These are phyloP conservation scores for Mionectes olivaceus DNA, from an alignment of 2,797 vertebrate species.

Conservation along the genomic window DNA sequence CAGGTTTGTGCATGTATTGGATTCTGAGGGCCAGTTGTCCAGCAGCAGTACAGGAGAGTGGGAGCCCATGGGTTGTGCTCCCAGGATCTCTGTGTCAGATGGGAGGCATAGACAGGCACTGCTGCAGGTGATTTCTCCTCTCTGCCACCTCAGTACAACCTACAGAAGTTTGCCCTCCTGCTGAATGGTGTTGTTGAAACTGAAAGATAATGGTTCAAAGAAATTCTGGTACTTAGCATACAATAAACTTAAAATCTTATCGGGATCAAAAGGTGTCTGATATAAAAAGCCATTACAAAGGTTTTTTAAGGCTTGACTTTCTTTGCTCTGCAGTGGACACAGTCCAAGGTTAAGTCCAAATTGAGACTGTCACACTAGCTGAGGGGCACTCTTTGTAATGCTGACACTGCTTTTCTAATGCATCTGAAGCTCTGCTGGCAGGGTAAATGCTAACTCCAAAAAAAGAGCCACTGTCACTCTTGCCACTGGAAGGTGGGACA, in stretches of 20 bases:
- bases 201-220: neutral
- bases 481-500: fast-evolving
- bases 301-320: neutral
- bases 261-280: neutral
- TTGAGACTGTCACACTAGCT: neutral
- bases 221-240: neutral
- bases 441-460: neutral
- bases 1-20: neutral
- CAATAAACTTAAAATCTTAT: neutral
- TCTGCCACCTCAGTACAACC: fast-evolving
- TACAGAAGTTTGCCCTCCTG: neutral
- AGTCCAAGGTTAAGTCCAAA: constrained; percentile 59
- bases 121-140: neutral
- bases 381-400: neutral
- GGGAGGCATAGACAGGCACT: fast-evolving
- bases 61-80: fast-evolving
- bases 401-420: neutral
- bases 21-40: neutral
- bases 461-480: neutral
- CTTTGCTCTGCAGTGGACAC: constrained; percentile 24
- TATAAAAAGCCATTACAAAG: neutral
- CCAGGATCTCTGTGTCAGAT: neutral
- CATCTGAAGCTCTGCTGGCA: neutral
- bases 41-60: neutral
- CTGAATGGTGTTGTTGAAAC: neutral